A percentile compares a stretch with the other conserved stretches of the same genome.
Evolutionary conservation across 2,113 vertebrate genomes (phyloP).

Genomic region (Mus musculus): GRCm39 chr2:154997001-154997500

Average conservation of each 20-base stretch:
- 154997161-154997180: conserved; percentile 33
- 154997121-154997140: conserved; percentile 39
- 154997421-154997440: background rate
- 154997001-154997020: too few relatives aligned
- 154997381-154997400: background rate
- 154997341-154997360: background rate
- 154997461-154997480: background rate
- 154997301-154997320: background rate
- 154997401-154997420: background rate
- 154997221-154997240: background rate
- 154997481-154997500: background rate
- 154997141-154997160: conserved; percentile 8
- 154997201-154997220: background rate
- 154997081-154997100: too few relatives aligned
- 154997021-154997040: too few relatives aligned
- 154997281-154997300: too few relatives aligned
- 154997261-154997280: background rate
- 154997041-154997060: too few relatives aligned
- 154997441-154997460: background rate
- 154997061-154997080: too few relatives aligned
- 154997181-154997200: background rate
- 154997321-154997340: background rate
- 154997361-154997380: conserved; percentile 19
- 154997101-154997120: too few relatives aligned
- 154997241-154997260: background rate